phyloP scores from a whole-genome alignment of 1,140 invertebrate genomes.

The Drosophila teissieri region DNA sequence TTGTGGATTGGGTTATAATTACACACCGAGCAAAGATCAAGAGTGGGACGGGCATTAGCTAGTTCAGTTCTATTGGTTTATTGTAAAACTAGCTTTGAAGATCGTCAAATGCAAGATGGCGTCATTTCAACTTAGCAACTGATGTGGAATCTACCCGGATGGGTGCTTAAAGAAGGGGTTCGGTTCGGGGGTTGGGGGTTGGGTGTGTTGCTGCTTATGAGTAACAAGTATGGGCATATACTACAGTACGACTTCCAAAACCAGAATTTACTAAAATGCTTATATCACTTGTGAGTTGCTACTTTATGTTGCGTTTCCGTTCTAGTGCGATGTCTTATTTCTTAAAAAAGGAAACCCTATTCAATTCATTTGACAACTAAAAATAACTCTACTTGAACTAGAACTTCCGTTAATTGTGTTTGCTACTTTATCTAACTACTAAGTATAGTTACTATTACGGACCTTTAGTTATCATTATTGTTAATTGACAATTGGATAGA shows the following conservation, averaged over 20 bases:
- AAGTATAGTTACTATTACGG: neutral
- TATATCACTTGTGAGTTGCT: neutral
- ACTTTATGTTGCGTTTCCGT: too few species aligned
- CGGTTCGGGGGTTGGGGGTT: neutral
- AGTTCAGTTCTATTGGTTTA: slow-evolving; percentile 5
- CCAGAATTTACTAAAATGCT: neutral
- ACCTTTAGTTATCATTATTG: too few species aligned
- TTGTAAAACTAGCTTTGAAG: slow-evolving; percentile 53
- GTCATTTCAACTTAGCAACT: slow-evolving; percentile 46
- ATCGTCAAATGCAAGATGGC: slow-evolving; percentile 62
- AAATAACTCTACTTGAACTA: too few species aligned
- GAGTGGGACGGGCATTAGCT: slow-evolving; percentile 4
- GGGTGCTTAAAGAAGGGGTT: slow-evolving; percentile 18
- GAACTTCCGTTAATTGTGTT: neutral
- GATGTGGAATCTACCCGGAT: slow-evolving; percentile 35
- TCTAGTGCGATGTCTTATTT: too few species aligned
- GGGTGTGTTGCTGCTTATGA: slow-evolving; percentile 50
- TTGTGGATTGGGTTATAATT: slow-evolving; percentile 61
- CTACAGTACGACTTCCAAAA: slow-evolving; percentile 4
- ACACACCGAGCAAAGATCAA: slow-evolving; percentile 29
- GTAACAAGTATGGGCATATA: slow-evolving; percentile 43
- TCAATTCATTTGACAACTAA: too few species aligned
- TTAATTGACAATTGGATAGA: too few species aligned
- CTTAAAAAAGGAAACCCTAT: too few species aligned
- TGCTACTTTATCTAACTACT: neutral